A percentile compares a stretch with the other conserved stretches of the same genome.
phyloP scores from a whole-genome alignment of 2,113 vertebrate genomes.

The Peromyscus maniculatus region DNA sequence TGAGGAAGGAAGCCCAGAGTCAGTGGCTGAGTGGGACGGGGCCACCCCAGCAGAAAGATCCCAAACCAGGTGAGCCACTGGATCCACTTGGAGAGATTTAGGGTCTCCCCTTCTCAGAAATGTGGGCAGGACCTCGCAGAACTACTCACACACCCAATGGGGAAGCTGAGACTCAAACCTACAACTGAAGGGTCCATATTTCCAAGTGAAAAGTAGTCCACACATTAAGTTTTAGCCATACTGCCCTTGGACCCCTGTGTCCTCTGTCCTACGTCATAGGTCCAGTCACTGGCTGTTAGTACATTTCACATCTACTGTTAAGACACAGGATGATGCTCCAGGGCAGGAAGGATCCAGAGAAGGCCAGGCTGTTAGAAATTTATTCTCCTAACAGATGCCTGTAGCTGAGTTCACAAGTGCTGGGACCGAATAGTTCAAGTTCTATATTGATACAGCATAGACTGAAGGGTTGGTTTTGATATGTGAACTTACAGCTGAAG shows the following conservation, averaged over 20 bases:
- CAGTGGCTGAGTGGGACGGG: neutral
- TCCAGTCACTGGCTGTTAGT: neutral
- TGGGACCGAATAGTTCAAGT: fast-evolving
- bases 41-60: fast-evolving
- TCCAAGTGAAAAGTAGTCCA: neutral
- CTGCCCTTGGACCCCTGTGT: neutral
- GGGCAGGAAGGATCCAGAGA: fast-evolving
- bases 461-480: neutral
- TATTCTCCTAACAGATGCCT: fast-evolving
- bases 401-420: fast-evolving
- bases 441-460: fast-evolving
- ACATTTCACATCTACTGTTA: neutral
- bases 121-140: neutral
- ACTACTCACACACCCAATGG: neutral
- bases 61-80: neutral
- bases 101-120: neutral
- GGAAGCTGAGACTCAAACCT: neutral
- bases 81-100: neutral
- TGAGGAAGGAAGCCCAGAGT: no score
- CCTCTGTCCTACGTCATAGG: neutral
- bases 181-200: neutral
- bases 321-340: neutral
- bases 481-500: neutral
- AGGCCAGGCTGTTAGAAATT: neutral
- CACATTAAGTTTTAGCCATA: neutral